Evolutionary conservation across 2,797 vertebrate species (phyloP).

Genomic region (Ispidina lecontei): DNA sequence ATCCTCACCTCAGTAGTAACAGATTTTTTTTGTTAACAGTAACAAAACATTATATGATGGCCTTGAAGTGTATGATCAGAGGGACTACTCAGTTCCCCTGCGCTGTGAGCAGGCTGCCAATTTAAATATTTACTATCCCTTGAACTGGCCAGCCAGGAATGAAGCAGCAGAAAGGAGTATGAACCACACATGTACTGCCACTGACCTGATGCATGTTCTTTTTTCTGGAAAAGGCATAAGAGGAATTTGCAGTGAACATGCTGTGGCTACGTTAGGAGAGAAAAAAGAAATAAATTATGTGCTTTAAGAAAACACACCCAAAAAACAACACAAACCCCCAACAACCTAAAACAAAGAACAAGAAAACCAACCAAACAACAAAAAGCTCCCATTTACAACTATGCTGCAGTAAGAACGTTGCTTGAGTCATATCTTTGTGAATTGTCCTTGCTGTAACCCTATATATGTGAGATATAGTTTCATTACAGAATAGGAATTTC

Average conservation of each 20-base stretch:
- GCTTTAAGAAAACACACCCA: not conserved
- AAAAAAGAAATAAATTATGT: not conserved
- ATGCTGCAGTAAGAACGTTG: not conserved
- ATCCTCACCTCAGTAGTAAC: not conserved
- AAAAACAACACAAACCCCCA: too few relatives aligned
- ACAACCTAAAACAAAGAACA: not conserved
- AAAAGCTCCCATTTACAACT: not conserved
- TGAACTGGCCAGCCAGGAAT: slow-evolving; percentile 25
- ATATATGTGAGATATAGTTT: not conserved
- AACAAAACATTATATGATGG: not conserved
- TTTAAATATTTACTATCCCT: slow-evolving; percentile 62
- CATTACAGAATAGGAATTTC: not conserved
- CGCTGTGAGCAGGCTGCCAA: slow-evolving; percentile 42
- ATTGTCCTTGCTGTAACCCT: not conserved
- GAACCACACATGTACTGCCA: not conserved
- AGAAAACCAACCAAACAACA: not conserved
- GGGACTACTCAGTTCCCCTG: slow-evolving; percentile 51
- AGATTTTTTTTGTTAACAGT: not conserved
- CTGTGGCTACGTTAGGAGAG: not conserved
- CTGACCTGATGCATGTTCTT: not conserved
- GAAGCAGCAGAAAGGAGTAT: not conserved
- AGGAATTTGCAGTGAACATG: not conserved
- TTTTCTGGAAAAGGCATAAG: not conserved
- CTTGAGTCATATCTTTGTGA: not conserved
- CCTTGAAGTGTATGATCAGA: not conserved